Base-by-base conservation (phyloP, 2,113 vertebrate species). In the Hipposideros armiger region DNA sequence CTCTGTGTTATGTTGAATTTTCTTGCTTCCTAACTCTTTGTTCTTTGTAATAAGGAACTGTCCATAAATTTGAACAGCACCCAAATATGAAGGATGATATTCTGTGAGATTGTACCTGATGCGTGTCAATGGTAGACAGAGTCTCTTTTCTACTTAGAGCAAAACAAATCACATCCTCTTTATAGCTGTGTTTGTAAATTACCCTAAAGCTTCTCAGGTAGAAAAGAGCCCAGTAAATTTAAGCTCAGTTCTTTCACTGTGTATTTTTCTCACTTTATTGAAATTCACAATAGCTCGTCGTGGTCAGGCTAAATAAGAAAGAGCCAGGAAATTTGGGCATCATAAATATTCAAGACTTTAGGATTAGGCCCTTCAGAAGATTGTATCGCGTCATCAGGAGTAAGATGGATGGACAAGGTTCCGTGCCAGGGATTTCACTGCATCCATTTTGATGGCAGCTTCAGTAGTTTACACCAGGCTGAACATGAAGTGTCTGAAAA, bases 311-410 rank as follows among this genome's bases (percentile, higher is more conserved):
- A 26, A 66, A 90, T 90, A 47, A 96, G 40, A 42, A 93, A 91
- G 17, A 92, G 50, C 70, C 66, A 87, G 74, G 72, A 95, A 40
- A 90, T 90, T 7, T 60, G 76, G 58, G 13, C 42, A 77, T 81
- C 90, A 95, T 96, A 97, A 96, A 96, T 96, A 97, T 95, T 90
- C 84, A 96, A 66, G 80, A 85, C 66, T 95, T 81, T 30, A 47
- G 40, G 58, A 91, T 77, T 90, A 91, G 64, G 60, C 73, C 92
- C 87, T 96, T 95, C 45, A 80, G 87, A 97, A 92, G 66, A 73
- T 52, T 94, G 70, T 62, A 77, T 81, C 19, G 2, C 2, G 0
- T 89, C 66, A 26, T 82, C 11, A 0, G 30, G 56, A 89, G 66
- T 95, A 70, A 97, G 95, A 95, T 85, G 36, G 64, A 84, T 95